These are phyloP conservation scores for Drosophila prosaltans DNA, from an alignment of 1,140 invertebrate genomes.

Conservation along the genomic window DNA sequence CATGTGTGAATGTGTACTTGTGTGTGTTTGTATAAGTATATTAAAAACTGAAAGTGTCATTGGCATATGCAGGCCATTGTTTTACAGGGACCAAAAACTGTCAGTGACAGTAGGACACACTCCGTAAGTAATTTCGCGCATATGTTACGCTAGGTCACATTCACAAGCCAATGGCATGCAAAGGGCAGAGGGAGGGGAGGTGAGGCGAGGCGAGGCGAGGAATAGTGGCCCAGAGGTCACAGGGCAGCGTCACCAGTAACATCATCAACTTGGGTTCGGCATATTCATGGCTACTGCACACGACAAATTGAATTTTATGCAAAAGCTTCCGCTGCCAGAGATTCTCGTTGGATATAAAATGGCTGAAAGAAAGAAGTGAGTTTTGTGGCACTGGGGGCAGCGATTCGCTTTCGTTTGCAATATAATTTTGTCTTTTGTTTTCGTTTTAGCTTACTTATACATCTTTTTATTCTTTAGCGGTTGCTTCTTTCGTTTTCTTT, in stretches of 20 bases:
- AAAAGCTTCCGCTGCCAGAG: slow-evolving; percentile 58
- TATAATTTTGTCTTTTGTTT: slow-evolving; percentile 71
- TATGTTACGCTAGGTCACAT: slow-evolving; percentile 56
- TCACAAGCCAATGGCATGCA: background rate
- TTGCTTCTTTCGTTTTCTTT: slow-evolving; percentile 50
- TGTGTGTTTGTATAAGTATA: slow-evolving; percentile 25
- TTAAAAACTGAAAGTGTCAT: slow-evolving; percentile 68
- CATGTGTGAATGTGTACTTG: background rate
- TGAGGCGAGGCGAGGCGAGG: background rate
- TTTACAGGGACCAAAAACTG: slow-evolving; percentile 61
- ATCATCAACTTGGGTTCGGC: slow-evolving; percentile 53
- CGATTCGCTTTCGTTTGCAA: slow-evolving; percentile 61
- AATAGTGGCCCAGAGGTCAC: slow-evolving; percentile 42
- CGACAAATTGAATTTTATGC: slow-evolving; percentile 81
- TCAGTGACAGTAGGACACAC: slow-evolving; percentile 53
- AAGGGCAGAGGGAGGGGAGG: no score
- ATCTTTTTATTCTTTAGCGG: slow-evolving; percentile 13
- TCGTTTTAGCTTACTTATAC: slow-evolving; percentile 25
- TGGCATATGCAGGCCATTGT: slow-evolving; percentile 57
- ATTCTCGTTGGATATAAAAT: slow-evolving; percentile 26
- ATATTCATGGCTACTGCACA: slow-evolving; percentile 79
- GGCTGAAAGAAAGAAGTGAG: slow-evolving; percentile 25
- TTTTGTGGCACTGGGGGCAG: slow-evolving; percentile 32
- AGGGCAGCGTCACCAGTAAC: slow-evolving; percentile 36
- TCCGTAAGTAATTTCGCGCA: slow-evolving; percentile 76